Evolutionary conservation across 2,113 vertebrate species (phyloP).

Genomic region (Alligator sinensis): DNA sequence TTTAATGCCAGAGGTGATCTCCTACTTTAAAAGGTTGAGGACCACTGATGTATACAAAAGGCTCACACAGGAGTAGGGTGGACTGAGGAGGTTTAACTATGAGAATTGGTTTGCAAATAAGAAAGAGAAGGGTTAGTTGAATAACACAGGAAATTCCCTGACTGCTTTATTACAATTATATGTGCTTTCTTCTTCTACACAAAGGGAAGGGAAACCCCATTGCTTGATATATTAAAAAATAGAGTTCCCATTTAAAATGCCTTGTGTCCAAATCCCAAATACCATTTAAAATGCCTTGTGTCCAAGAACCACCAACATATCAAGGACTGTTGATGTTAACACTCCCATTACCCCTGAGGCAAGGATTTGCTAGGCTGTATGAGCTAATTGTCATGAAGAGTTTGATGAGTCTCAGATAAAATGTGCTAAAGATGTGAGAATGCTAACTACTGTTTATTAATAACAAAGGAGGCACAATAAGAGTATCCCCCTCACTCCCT

Average conservation of each 20-base stretch:
- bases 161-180: not conserved
- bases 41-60: not conserved
- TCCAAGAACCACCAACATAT: not conserved
- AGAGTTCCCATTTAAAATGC: not conserved
- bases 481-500: not conserved
- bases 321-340: not conserved
- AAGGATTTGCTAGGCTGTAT: not conserved
- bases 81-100: not conserved
- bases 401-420: fast-evolving
- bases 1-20: too few relatives aligned
- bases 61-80: not conserved
- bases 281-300: not conserved
- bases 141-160: not conserved
- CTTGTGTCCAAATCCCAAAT: not conserved
- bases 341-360: not conserved
- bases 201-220: not conserved
- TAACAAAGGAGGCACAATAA: not conserved
- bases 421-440: not conserved
- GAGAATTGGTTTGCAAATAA: not conserved
- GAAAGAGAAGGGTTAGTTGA: fast-evolving
- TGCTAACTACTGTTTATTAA: fast-evolving
- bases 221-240: fast-evolving
- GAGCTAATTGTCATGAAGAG: not conserved
- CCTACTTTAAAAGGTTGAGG: too few relatives aligned
- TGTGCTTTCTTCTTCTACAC: fast-evolving